phyloP scores from a whole-genome alignment of 2,888 invertebrate species.

The Polymixis flavicincta region DNA sequence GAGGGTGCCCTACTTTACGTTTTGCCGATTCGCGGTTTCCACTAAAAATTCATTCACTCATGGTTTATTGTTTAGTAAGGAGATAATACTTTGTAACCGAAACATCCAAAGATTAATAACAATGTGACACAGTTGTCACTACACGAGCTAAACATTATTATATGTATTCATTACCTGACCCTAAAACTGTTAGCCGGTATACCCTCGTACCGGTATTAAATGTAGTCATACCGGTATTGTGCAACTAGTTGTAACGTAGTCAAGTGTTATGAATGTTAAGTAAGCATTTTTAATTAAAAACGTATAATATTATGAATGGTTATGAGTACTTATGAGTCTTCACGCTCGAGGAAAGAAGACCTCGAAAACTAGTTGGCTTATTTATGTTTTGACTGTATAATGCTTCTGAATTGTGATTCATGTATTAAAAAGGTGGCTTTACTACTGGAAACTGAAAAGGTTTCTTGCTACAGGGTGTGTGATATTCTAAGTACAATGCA shows the following conservation, averaged over 20 bases:
- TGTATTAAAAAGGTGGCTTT: background rate
- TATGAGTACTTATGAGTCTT: constrained; percentile 41
- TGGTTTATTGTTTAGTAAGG: background rate
- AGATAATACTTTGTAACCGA: background rate
- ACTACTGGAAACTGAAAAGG: background rate
- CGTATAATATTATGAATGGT: constrained; percentile 29
- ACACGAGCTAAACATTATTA: background rate
- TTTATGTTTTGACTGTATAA: constrained; percentile 20
- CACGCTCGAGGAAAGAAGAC: constrained; percentile 48
- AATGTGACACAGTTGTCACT: background rate
- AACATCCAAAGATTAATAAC: background rate
- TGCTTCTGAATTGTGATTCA: background rate
- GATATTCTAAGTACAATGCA: background rate
- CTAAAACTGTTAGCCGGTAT: constrained; percentile 6
- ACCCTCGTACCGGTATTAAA: background rate
- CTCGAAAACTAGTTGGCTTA: constrained; percentile 21
- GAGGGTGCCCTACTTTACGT: too few species aligned
- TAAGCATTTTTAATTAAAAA: constrained; percentile 43
- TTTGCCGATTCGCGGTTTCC: too few species aligned
- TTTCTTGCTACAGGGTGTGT: background rate
- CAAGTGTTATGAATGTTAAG: constrained; percentile 48
- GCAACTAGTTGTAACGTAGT: constrained; percentile 30
- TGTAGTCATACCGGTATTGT: constrained; percentile 21
- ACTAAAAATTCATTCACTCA: too few species aligned
- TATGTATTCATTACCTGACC: background rate